A percentile compares a stretch with the other conserved stretches of the same genome.
Evolutionary conservation across 2,888 invertebrate genomes (phyloP).

Genomic region (Catocala sponsa): DNA sequence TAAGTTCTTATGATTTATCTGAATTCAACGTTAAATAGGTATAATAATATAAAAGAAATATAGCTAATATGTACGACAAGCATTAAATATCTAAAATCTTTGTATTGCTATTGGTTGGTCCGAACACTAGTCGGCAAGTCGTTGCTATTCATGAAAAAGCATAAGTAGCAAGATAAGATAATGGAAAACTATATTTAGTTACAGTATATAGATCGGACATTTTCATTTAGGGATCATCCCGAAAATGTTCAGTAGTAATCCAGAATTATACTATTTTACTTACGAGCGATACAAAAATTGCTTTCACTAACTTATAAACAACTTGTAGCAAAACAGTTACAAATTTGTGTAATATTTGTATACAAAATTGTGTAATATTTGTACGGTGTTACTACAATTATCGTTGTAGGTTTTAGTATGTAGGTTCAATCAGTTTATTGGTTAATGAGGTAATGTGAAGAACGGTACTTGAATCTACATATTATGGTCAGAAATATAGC

Average conservation of each 20-base stretch:
- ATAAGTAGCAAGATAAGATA: no score
- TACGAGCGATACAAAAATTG: conserved; percentile 3
- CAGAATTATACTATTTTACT: not conserved
- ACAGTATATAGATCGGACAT: no score
- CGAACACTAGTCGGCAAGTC: not conserved
- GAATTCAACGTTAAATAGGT: conserved; percentile 5
- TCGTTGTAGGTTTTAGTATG: no score
- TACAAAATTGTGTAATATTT: conserved; percentile 5
- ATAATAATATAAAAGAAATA: not conserved
- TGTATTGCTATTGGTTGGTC: not conserved
- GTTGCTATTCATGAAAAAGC: not conserved
- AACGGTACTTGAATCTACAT: no score
- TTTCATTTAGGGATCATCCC: no score
- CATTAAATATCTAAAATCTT: conserved; percentile 3
- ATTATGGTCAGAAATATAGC: no score
- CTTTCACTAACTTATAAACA: conserved; percentile 1
- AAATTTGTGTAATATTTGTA: conserved; percentile 6
- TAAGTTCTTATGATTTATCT: not conserved
- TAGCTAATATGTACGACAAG: conserved; percentile 7
- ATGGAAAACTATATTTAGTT: no score
- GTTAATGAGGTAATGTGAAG: no score
- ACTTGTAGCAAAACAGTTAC: conserved; percentile 7
- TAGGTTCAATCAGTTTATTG: no score
- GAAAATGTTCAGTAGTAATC: no score
- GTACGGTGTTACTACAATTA: not conserved